Conservation (phyloP, 53 echinoderm and acorn worm species). For the Temnopleurus reevesii region DNA sequence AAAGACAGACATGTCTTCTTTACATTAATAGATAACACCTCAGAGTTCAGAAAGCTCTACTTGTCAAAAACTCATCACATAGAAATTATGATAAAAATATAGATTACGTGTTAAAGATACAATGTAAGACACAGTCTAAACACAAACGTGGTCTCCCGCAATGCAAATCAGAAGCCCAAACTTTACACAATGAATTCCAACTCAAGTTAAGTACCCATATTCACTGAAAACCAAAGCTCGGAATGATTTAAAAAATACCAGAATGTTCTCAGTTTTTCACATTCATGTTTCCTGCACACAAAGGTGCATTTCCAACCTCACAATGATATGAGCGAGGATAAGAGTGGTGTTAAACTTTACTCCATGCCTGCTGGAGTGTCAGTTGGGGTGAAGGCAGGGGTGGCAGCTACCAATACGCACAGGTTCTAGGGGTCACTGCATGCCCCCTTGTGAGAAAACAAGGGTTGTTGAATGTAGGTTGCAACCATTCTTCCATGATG, state of each 20-base stretch:
- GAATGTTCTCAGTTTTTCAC: conserved; percentile 13
- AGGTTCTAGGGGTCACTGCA: conserved; percentile 17
- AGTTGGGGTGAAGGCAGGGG: conserved; percentile 21
- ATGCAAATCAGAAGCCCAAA: too few relatives aligned
- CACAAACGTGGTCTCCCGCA: too few relatives aligned
- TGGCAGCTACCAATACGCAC: conserved; percentile 4
- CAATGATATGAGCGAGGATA: neutral
- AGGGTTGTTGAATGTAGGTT: neutral
- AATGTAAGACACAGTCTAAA: too few relatives aligned
- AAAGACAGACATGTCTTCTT: too few relatives aligned
- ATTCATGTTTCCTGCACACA: neutral
- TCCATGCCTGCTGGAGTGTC: neutral
- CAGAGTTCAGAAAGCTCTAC: too few relatives aligned
- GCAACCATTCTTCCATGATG: neutral
- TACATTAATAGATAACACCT: too few relatives aligned
- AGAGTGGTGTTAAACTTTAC: neutral
- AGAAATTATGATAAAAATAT: too few relatives aligned
- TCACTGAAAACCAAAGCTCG: too few relatives aligned
- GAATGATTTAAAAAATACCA: conserved; percentile 3
- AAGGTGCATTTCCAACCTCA: neutral
- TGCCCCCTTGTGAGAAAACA: conserved; percentile 35
- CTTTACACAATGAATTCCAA: too few relatives aligned
- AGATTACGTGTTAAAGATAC: too few relatives aligned
- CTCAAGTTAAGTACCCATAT: too few relatives aligned
- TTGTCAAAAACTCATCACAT: too few relatives aligned